These are phyloP conservation scores for Acromyrmex charruanus DNA, from an alignment of 1,140 invertebrate genomes.

Conservation along the genomic window DNA sequence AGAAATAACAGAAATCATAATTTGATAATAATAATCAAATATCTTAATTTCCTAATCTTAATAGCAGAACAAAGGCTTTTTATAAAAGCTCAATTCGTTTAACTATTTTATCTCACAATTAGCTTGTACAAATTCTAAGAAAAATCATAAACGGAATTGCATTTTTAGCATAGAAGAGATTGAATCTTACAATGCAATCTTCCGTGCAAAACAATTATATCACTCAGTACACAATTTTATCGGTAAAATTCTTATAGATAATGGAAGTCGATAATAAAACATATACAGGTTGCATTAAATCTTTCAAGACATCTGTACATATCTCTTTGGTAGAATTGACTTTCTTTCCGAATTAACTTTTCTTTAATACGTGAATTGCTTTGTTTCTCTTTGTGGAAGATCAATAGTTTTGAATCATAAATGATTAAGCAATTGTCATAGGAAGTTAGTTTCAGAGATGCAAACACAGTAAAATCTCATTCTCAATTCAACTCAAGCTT, in stretches of 20 bases:
- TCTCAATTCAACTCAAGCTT: slow-evolving; percentile 2
- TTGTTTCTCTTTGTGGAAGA: background rate
- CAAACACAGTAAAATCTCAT: slow-evolving; percentile 7
- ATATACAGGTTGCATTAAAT: slow-evolving; percentile 4
- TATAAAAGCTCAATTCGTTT: slow-evolving; percentile 8
- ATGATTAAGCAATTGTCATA: background rate
- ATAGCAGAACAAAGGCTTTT: background rate
- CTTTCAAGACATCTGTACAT: background rate
- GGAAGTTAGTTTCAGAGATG: slow-evolving; percentile 2
- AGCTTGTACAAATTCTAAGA: background rate
- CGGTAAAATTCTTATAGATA: slow-evolving; percentile 21
- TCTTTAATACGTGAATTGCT: background rate
- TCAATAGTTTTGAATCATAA: slow-evolving; percentile 13
- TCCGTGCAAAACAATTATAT: slow-evolving; percentile 22
- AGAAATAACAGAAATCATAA: background rate
- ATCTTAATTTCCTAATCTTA: background rate
- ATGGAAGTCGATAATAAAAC: slow-evolving; percentile 16
- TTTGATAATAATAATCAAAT: background rate
- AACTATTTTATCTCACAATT: slow-evolving; percentile 10
- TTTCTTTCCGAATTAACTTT: background rate
- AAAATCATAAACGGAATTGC: slow-evolving; percentile 1
- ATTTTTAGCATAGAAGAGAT: background rate
- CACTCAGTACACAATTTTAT: slow-evolving; percentile 22
- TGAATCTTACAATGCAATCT: slow-evolving; percentile 27
- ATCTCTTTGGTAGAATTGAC: background rate